A percentile compares a stretch with the other conserved stretches of the same genome.
phyloP scores from a whole-genome alignment of 2,888 invertebrate genomes.

The Drosophila paramelanica region DNA sequence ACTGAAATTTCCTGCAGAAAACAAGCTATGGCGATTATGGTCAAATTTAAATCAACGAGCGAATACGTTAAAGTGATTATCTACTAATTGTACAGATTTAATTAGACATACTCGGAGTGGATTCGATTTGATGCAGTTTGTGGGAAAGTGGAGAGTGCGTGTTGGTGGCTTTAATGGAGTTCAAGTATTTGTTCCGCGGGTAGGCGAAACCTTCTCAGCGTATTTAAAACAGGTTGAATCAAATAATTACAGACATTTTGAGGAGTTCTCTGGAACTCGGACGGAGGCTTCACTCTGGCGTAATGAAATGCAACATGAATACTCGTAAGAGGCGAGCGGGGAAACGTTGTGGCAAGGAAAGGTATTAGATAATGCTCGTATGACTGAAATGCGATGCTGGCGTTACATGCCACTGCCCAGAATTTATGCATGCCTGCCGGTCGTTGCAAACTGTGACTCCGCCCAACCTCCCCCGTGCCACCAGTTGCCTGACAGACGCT shows the following conservation, averaged over 20 bases:
- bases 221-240: slow-evolving; percentile 72
- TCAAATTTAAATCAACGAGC: neutral
- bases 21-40: neutral
- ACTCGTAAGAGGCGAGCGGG: slow-evolving; percentile 33
- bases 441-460: slow-evolving; percentile 30
- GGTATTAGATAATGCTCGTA: slow-evolving; percentile 74
- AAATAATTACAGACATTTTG: slow-evolving; percentile 57
- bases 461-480: neutral
- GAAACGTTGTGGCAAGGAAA: slow-evolving; percentile 29
- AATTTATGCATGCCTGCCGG: slow-evolving; percentile 73
- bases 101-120: slow-evolving; percentile 30
- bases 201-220: slow-evolving; percentile 58
- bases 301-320: slow-evolving; percentile 40
- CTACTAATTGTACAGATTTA: slow-evolving; percentile 40
- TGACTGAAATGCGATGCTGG: slow-evolving; percentile 76
- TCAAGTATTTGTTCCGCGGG: slow-evolving; percentile 26
- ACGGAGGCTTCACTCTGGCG: neutral
- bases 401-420: slow-evolving; percentile 74
- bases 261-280: slow-evolving; percentile 42
- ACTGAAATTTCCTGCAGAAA: too few species aligned
- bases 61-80: slow-evolving; percentile 31
- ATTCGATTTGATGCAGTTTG: slow-evolving; percentile 29
- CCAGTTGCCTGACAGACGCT: slow-evolving; percentile 29
- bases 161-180: slow-evolving; percentile 15
- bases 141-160: slow-evolving; percentile 43